Evolutionary conservation across 2,888 invertebrate genomes (phyloP).

Genomic region (Chaitophorus viminalis): DNA sequence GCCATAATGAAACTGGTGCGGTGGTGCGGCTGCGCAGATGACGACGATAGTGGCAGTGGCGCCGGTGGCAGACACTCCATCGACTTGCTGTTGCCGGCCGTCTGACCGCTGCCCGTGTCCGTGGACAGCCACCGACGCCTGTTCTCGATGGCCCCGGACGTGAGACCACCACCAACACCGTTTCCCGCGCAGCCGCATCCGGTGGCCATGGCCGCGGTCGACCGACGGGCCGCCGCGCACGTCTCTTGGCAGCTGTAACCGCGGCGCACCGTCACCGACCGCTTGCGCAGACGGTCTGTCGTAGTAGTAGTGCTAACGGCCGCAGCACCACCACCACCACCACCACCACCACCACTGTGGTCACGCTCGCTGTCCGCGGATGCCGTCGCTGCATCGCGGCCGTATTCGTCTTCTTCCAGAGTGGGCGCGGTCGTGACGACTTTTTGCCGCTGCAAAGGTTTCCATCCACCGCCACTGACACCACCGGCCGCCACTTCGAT

Average conservation of each 20-base stretch:
- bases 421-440: conserved; percentile 36
- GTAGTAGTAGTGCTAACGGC: no score
- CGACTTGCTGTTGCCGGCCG: conserved; percentile 70
- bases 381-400: conserved; percentile 50
- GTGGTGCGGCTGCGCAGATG: background rate
- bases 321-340: no score
- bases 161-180: background rate
- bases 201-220: conserved; percentile 78
- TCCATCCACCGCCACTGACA: background rate
- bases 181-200: conserved; percentile 63
- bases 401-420: conserved; percentile 54
- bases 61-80: conserved; percentile 74
- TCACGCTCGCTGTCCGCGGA: conserved; percentile 27
- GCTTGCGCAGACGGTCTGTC: conserved; percentile 1
- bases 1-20: conserved; percentile 53
- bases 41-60: conserved; percentile 64
- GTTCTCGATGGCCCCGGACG: conserved; percentile 67
- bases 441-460: conserved; percentile 29
- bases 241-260: conserved; percentile 61
- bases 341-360: no score
- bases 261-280: conserved; percentile 40
- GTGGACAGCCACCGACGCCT: conserved; percentile 66
- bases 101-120: conserved; percentile 69
- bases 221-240: conserved; percentile 39
- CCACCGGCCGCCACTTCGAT: background rate